Evolutionary conservation across 2,797 vertebrate genomes (phyloP).

Genomic region (Benthosema pterotum): DNA sequence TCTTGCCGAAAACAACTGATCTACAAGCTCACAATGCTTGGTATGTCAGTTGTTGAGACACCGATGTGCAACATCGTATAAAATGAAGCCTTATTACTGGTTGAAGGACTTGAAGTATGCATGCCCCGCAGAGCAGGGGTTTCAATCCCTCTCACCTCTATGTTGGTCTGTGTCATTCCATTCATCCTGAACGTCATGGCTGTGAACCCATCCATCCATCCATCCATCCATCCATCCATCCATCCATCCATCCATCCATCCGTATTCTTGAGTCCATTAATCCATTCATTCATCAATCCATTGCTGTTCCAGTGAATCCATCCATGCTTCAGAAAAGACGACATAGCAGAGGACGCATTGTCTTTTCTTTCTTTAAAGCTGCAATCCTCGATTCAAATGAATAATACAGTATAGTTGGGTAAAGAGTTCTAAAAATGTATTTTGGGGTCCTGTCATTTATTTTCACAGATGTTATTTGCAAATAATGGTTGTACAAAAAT

Average conservation of each 20-base stretch:
- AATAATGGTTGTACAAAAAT: no score
- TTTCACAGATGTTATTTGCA: no score
- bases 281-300: constrained; percentile 29
- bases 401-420: no score
- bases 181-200: constrained; percentile 18
- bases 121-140: constrained; percentile 57
- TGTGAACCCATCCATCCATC: neutral
- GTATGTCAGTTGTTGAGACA: no score
- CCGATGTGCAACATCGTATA: no score
- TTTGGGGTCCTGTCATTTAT: no score
- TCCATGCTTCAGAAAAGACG: constrained; percentile 68
- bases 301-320: constrained; percentile 36
- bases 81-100: no score
- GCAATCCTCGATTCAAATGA: constrained; percentile 59
- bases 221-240: constrained; percentile 35
- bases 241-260: constrained; percentile 34
- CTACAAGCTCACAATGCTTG: no score
- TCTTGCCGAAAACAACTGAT: no score
- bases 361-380: constrained; percentile 78
- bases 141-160: constrained; percentile 21
- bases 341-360: constrained; percentile 31
- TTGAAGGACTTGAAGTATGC: constrained; percentile 57
- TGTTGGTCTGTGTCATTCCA: constrained; percentile 9
- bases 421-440: no score
- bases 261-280: constrained; percentile 40